A percentile compares a stretch with the other conserved stretches of the same genome.
Conservation (phyloP, 1,140 invertebrate genomes). For the Drosophila melanica region DNA sequence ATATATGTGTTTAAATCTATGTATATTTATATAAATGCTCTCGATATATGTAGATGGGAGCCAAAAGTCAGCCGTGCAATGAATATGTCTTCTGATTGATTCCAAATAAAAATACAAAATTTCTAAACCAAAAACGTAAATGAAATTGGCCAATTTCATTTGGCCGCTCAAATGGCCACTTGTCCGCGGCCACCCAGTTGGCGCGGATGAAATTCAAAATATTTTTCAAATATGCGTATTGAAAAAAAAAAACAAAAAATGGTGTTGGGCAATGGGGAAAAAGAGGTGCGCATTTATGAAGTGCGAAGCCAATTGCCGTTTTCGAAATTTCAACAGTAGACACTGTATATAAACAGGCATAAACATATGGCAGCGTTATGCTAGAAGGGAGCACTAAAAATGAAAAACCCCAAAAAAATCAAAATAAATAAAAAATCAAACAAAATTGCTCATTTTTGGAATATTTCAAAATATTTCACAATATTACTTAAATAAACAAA, state of each 20-base stretch:
- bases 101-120: constrained; percentile 35
- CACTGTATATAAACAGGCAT: constrained; percentile 47
- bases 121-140: constrained; percentile 50
- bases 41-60: background rate
- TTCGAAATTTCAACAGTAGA: constrained; percentile 51
- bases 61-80: constrained; percentile 47
- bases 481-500: constrained; percentile 67
- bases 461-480: constrained; percentile 47
- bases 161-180: background rate
- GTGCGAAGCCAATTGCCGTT: constrained; percentile 72
- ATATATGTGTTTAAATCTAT: constrained; percentile 11
- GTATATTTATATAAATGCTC: background rate
- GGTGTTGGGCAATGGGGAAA: constrained; percentile 22
- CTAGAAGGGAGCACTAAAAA: constrained; percentile 40
- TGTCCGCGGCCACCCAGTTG: constrained; percentile 9
- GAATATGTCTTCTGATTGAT: constrained; percentile 64
- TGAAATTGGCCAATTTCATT: constrained; percentile 55
- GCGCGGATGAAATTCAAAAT: constrained; percentile 17
- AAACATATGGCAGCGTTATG: constrained; percentile 26
- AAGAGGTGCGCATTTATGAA: constrained; percentile 57
- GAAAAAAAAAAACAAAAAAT: constrained; percentile 4
- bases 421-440: too few species aligned
- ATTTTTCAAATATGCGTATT: constrained; percentile 34
- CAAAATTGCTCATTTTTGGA: constrained; percentile 10
- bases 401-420: too few species aligned